Percentiles rank a stretch among this genome's conserved stretches.
These are phyloP conservation scores for Nautilus pompilius DNA, from an alignment of 1,140 invertebrate species.

Conservation along the genomic window DNA sequence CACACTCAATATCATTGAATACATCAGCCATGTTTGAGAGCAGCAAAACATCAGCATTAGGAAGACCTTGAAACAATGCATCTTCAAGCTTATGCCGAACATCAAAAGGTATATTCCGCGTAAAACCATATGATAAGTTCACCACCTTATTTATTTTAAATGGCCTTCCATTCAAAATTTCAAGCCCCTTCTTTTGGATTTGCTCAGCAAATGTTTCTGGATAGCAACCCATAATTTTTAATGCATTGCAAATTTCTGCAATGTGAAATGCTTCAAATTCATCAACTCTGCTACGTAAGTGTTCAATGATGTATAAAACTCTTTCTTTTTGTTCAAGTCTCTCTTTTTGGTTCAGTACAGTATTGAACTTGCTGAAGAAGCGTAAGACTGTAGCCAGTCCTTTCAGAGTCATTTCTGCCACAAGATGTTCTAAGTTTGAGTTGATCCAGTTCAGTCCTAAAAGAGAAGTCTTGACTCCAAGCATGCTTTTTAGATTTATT, in stretches of 20 bases:
- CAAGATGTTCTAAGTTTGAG: neutral
- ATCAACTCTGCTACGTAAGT: neutral
- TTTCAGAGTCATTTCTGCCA: neutral
- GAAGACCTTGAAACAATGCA: neutral
- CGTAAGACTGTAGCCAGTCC: neutral
- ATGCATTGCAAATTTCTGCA: neutral
- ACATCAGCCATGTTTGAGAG: constrained; percentile 12
- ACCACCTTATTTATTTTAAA: neutral
- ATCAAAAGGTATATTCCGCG: neutral
- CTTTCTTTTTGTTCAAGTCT: neutral
- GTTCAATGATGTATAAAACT: neutral
- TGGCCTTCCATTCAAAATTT: neutral
- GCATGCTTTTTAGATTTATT: neutral
- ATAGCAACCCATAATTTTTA: neutral
- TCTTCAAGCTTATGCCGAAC: neutral
- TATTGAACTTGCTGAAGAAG: neutral
- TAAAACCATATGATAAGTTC: neutral
- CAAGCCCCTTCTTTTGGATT: neutral
- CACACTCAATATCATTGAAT: constrained; percentile 3
- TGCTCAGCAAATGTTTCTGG: too few species aligned
- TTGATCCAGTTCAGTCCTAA: neutral
- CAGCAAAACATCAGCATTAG: constrained; percentile 11
- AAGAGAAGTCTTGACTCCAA: neutral
- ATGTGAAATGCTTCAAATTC: neutral
- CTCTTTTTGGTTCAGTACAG: neutral